Evolutionary conservation across 2,113 vertebrate genomes (phyloP), one percentile per base, ranked within the genome.

Genomic region (Apodemus speciosus): DNA sequence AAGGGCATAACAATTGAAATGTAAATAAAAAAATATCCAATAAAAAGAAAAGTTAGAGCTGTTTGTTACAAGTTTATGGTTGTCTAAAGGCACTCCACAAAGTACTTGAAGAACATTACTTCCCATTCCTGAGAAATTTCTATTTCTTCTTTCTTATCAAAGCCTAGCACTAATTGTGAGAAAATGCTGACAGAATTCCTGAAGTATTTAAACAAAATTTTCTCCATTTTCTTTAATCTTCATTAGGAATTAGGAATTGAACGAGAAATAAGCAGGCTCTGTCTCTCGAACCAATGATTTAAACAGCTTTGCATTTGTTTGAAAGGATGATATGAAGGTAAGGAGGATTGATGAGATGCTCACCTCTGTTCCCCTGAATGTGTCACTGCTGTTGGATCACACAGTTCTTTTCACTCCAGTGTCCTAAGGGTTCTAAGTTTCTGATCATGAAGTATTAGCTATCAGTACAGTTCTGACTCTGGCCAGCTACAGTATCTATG

Each of bases 231-330:
- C 30, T 75, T 7, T 32, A 75, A 2, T 56, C 32, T 86, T 60
- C 6, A 9, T 10, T 76, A 43, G 53, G 0, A 20, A 64, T 80
- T 20, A 85, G 3, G 8, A 6, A 11, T 15, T 2, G 32, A 60
- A 73, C 25, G 4, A 80, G 27, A 23, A 83, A 35, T 64, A 69
- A 81, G 84, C 30, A 49, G 7, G 0, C 27, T 1, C 9, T 72
- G 0, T 56, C 21, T 56, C 21, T 10, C 1, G 9, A 49, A 75
- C 0, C 0, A 0, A 13, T 66, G 18, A 75, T 23, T 35, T 58
- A 38, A 16, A 11, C 1, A 60, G 16, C 14, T 51, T n/a, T 21
- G 9, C 1, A 3, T 21, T 66, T 88, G 6, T 21, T 66, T 90
- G 8, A 46, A 68, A 7, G 35, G 2, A 75, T 43, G 11, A 10